Conservation (phyloP, 1,140 invertebrate genomes). For the Drosophila ananassae region DNA sequence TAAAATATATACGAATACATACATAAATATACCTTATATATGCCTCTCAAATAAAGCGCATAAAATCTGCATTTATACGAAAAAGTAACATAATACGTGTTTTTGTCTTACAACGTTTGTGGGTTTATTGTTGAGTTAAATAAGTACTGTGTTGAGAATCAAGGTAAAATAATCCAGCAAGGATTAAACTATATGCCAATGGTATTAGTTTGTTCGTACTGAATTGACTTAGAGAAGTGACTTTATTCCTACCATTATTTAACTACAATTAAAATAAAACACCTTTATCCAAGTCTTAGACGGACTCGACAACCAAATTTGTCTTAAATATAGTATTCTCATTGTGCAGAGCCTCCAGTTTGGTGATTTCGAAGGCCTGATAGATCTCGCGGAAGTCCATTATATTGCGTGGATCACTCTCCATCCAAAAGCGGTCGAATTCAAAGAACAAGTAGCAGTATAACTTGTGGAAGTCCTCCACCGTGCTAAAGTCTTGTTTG, state of each 20-base stretch:
- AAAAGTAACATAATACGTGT: conserved; percentile 1
- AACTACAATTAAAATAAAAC: conserved; percentile 4
- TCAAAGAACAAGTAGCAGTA: conserved; percentile 97
- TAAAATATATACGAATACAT: conserved; percentile 51
- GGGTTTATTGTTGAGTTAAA: not conserved
- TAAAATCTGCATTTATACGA: conserved; percentile 74
- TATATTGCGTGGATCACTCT: conserved; percentile 94
- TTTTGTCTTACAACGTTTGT: not conserved
- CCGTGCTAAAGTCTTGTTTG: conserved; percentile 86
- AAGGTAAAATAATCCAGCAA: not conserved
- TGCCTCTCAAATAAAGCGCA: conserved; percentile 73
- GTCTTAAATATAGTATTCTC: conserved; percentile 76
- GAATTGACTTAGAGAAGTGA: not conserved
- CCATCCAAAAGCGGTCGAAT: conserved; percentile 97
- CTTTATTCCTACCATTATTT: not conserved
- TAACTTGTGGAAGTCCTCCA: conserved; percentile 95
- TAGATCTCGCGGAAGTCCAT: conserved; percentile 97
- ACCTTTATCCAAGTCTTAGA: conserved; percentile 39
- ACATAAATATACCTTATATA: conserved; percentile 59
- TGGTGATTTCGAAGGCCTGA: conserved; percentile 90
- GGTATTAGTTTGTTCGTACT: too few relatives aligned
- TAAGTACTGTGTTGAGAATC: not conserved
- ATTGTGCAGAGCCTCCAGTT: conserved; percentile 71
- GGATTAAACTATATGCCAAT: not conserved
- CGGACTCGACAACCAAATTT: conserved; percentile 75